These are phyloP conservation scores for Drosophila orosa DNA, from an alignment of 1,140 invertebrate genomes.

Conservation along the genomic window DNA sequence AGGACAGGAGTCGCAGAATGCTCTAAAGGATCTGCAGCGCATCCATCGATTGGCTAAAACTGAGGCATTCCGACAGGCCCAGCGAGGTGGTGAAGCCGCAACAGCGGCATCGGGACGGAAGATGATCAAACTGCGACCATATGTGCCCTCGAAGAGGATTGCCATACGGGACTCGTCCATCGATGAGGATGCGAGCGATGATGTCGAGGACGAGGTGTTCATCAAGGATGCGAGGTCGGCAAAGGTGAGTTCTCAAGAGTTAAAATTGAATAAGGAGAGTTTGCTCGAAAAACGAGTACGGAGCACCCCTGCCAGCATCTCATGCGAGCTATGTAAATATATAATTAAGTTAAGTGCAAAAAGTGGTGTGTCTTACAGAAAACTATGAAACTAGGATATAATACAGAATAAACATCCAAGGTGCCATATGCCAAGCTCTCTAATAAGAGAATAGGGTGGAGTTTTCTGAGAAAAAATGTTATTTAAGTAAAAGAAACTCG, in stretches of 20 bases:
- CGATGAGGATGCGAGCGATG: conserved; percentile 84
- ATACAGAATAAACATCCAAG: background rate
- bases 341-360: background rate
- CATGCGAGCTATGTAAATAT: background rate
- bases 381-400: background rate
- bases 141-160: conserved; percentile 83
- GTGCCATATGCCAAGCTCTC: background rate
- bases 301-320: background rate
- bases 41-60: conserved; percentile 8
- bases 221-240: conserved; percentile 88
- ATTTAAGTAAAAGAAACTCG: background rate
- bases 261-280: too few relatives aligned
- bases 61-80: conserved; percentile 31
- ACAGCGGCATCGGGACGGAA: conserved; percentile 4
- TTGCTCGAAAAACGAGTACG: background rate
- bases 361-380: background rate
- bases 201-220: conserved; percentile 92
- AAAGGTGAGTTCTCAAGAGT: conserved; percentile 56
- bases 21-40: conserved; percentile 22
- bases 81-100: background rate
- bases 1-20: conserved; percentile 30
- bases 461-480: background rate
- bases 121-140: conserved; percentile 84
- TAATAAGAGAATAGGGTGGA: background rate
- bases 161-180: conserved; percentile 83